Base-by-base conservation (phyloP, 2,113 vertebrate species). In the Semnornis frantzii region DNA sequence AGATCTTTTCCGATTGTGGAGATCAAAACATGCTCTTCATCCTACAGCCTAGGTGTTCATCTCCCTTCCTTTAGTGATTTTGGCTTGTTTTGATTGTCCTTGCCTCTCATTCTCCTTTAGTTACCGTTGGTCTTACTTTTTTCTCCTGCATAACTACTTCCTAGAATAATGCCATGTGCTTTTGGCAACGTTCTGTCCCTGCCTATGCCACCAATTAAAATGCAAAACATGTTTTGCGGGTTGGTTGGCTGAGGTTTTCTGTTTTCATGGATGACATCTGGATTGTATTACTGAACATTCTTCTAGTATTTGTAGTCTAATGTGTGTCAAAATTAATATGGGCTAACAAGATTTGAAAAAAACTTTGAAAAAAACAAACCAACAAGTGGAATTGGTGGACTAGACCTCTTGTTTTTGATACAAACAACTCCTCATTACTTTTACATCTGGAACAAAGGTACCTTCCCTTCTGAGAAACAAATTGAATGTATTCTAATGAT, bases 91-190 rank as follows among this genome's bases (percentile, higher is more conserved):
- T 50, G 24, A 9, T 64, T 44, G 23, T 34, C 54, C 9, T 60
- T 82, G 14, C 21, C 9, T 60, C 58, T 31, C 20, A 3, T 24
- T 74, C n/a, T 84, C 12, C 20, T 85, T 48, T 65, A 28, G 28
- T 82, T 93, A 33, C 13, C 0, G 0, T 34, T 81, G 34, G 17
- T 70, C 0, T 0, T 64, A 60, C 14, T 12, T 34, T 44, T 72
- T 76, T 82, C 44, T 90, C 15, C 24, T 65, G 15, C 0, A 0
- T 33, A 27, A 30, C 58, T 27, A 23, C 10, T 54, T 80, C 21
- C 14, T 52, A 63, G 16, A 20, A 66, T 62, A 19, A 37, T 73
- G 11, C 14, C 37, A 30, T 55, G 15, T 74, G 24, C 28, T 77
- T 81, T 82, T 52, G 34, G 27, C 33, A 75, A 21, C 34, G n/a